These are phyloP conservation scores for Cacajao melanocephalus DNA, from an alignment of 2,797 vertebrate species.

Conservation along the genomic window DNA sequence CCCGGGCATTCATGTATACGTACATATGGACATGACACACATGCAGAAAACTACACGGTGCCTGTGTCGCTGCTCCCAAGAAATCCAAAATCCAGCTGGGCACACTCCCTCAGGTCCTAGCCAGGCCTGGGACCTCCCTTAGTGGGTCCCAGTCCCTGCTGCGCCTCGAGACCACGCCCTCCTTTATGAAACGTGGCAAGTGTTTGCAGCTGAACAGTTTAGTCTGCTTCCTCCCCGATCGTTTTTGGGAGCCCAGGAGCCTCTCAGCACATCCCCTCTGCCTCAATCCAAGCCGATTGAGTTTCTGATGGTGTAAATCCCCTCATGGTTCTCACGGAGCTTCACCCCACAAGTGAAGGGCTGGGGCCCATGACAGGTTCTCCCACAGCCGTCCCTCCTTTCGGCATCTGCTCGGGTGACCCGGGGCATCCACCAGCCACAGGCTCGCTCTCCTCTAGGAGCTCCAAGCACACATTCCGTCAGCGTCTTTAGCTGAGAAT, in stretches of 20 bases:
- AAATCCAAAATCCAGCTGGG: not conserved
- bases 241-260: not conserved
- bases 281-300: accelerated
- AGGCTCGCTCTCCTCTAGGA: not conserved
- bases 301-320: not conserved
- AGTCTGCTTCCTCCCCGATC: not conserved
- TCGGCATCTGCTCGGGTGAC: not conserved
- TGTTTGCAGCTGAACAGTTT: too few relatives aligned
- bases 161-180: too few relatives aligned
- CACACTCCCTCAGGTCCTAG: accelerated
- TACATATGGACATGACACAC: not conserved
- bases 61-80: not conserved
- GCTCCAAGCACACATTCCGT: not conserved
- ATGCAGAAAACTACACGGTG: not conserved
- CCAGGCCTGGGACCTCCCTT: not conserved
- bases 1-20: not conserved
- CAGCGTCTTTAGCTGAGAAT: not conserved
- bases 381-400: not conserved
- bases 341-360: accelerated
- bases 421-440: not conserved
- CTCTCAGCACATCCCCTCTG: not conserved
- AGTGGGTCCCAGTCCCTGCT: too few relatives aligned
- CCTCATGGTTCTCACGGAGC: accelerated
- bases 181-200: not conserved
- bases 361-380: too few relatives aligned